Evolutionary conservation across 2,113 vertebrate genomes (phyloP).

Genomic region (Nymphicus hollandicus): DNA sequence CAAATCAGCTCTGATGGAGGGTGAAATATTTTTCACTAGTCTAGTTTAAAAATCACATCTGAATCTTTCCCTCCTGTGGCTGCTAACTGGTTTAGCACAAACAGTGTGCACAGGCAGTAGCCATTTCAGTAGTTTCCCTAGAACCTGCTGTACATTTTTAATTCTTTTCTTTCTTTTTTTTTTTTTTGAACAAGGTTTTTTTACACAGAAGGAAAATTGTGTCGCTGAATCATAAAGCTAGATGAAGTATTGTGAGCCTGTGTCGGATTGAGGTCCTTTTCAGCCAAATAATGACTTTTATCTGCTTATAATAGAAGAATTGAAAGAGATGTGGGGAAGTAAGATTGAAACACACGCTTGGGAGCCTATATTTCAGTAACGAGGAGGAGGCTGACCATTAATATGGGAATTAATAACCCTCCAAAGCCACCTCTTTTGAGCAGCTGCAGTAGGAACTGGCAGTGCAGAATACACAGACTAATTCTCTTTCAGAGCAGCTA

Average conservation of each 20-base stretch:
- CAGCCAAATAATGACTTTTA: slow-evolving; percentile 35
- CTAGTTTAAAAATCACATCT: neutral
- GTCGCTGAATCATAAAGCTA: slow-evolving; percentile 17
- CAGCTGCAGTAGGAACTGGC: neutral
- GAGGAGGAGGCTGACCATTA: neutral
- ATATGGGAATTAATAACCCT: slow-evolving; percentile 28
- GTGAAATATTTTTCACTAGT: neutral
- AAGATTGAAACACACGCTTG: neutral
- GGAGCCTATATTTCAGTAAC: neutral
- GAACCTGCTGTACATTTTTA: neutral
- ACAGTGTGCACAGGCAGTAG: neutral
- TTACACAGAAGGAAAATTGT: neutral
- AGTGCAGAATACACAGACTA: neutral
- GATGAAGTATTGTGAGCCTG: neutral
- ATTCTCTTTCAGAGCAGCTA: slow-evolving; percentile 14
- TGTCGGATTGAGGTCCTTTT: neutral
- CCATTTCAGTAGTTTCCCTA: slow-evolving; percentile 14
- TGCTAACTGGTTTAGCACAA: slow-evolving; percentile 22
- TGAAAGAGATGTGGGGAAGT: slow-evolving; percentile 31
- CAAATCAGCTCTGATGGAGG: neutral
- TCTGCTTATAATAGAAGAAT: slow-evolving; percentile 37
- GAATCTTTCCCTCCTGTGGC: neutral
- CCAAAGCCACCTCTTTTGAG: neutral
- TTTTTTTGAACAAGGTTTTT: neutral
- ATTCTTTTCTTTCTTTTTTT: neutral